A percentile compares a stretch with the other conserved stretches of the same genome.
Conservation (phyloP, 1,140 invertebrate species). For the Belonocnema kinseyi region DNA sequence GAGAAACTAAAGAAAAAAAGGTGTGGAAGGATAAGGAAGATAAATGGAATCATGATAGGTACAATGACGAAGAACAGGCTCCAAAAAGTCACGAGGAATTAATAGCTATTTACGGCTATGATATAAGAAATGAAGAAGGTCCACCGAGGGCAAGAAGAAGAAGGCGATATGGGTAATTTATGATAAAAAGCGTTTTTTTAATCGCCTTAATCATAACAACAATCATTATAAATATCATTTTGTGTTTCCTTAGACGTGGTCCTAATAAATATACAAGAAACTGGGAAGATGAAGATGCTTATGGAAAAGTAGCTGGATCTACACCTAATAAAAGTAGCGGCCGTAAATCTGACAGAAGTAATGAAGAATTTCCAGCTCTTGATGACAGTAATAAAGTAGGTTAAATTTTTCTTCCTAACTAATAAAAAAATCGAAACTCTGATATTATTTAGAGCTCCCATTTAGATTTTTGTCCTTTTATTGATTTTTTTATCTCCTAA, state of each 20-base stretch:
- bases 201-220: slow-evolving; percentile 7
- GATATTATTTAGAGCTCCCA: no score
- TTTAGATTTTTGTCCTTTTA: no score
- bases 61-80: slow-evolving; percentile 86
- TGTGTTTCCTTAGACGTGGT: slow-evolving; percentile 80
- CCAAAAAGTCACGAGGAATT: slow-evolving; percentile 93
- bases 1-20: slow-evolving; percentile 76
- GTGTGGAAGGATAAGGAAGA: slow-evolving; percentile 81
- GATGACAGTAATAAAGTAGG: slow-evolving; percentile 64
- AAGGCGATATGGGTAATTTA: slow-evolving; percentile 86
- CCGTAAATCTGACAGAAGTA: slow-evolving; percentile 61
- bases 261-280: slow-evolving; percentile 94
- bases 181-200: slow-evolving; percentile 32
- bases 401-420: neutral
- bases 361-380: slow-evolving; percentile 72
- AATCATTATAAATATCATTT: slow-evolving; percentile 38
- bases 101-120: slow-evolving; percentile 93
- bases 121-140: slow-evolving; percentile 94
- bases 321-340: slow-evolving; percentile 49
- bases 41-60: slow-evolving; percentile 94
- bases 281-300: slow-evolving; percentile 94
- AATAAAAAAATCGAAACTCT: no score
- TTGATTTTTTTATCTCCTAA: no score
- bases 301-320: slow-evolving; percentile 75
- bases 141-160: slow-evolving; percentile 90